Conservation (phyloP, 2,888 invertebrate species). For the Tipula confusa region DNA sequence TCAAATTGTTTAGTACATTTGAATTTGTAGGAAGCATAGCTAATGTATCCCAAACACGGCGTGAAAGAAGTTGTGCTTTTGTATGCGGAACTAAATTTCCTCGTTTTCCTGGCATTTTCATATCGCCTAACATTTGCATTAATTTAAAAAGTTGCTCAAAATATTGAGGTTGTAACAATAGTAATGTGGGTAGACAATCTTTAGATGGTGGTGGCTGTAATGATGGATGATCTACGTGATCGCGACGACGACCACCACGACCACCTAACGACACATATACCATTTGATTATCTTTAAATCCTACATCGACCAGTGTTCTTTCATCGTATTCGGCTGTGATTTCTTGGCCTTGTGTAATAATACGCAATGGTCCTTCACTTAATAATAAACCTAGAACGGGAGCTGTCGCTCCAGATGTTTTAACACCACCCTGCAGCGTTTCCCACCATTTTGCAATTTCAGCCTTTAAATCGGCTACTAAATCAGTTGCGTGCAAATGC, state of each 20-base stretch:
- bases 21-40: conserved; percentile 89
- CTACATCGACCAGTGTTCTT: conserved; percentile 83
- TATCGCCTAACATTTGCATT: conserved; percentile 84
- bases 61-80: conserved; percentile 82
- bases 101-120: conserved; percentile 71
- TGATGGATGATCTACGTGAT: conserved; percentile 69
- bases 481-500: conserved; percentile 77
- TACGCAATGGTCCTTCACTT: conserved; percentile 80
- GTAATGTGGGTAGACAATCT: conserved; percentile 77
- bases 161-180: conserved; percentile 78
- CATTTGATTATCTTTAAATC: conserved; percentile 91
- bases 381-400: conserved; percentile 64
- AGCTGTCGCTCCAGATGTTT: conserved; percentile 45
- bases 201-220: conserved; percentile 81
- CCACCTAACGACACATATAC: conserved; percentile 88
- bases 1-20: conserved; percentile 65
- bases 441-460: conserved; percentile 98
- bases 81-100: conserved; percentile 68
- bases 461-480: conserved; percentile 85
- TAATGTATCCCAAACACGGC: conserved; percentile 91
- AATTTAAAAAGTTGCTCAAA: conserved; percentile 87
- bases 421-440: conserved; percentile 50
- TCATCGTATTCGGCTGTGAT: conserved; percentile 89
- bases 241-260: conserved; percentile 54
- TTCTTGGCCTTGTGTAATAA: conserved; percentile 93